A percentile compares a stretch with the other conserved stretches of the same genome.
These are phyloP conservation scores for Echiichthys vipera DNA, from an alignment of 2,797 vertebrate species.

Conservation along the genomic window DNA sequence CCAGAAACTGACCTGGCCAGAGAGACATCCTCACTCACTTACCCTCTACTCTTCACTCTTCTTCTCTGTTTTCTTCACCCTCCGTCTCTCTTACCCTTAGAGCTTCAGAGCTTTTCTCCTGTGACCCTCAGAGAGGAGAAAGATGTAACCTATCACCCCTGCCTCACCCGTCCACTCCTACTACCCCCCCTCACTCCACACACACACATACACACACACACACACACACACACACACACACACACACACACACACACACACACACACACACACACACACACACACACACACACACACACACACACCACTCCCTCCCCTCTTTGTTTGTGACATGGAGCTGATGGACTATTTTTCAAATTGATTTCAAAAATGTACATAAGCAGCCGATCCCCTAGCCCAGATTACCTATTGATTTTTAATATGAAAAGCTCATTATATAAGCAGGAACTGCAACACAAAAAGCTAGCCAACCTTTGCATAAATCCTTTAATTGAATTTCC, in stretches of 20 bases:
- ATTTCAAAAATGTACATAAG: constrained; percentile 99
- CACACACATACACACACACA: constrained; percentile 30
- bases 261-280: neutral
- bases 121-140: constrained; percentile 51
- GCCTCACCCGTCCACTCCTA: constrained; percentile 30
- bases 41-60: constrained; percentile 49
- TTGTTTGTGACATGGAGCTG: constrained; percentile 94
- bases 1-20: constrained; percentile 64
- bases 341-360: constrained; percentile 99
- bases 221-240: constrained; percentile 12
- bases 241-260: constrained; percentile 17
- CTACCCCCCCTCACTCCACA: constrained; percentile 49
- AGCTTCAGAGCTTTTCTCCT: constrained; percentile 48
- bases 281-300: constrained; percentile 10
- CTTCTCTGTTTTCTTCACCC: constrained; percentile 41
- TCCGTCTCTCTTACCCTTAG: constrained; percentile 34
- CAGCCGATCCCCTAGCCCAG: constrained; percentile 99
- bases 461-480: constrained; percentile 99
- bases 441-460: constrained; percentile 99
- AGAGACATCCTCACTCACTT: constrained; percentile 67
- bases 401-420: constrained; percentile 99
- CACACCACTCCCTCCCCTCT: constrained; percentile 61
- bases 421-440: constrained; percentile 99
- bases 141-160: constrained; percentile 53
- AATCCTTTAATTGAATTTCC: constrained; percentile 99